Percentiles rank a stretch among this genome's conserved stretches.
Conservation (phyloP, 2,113 vertebrate genomes). For the Pangasianodon gigas region DNA sequence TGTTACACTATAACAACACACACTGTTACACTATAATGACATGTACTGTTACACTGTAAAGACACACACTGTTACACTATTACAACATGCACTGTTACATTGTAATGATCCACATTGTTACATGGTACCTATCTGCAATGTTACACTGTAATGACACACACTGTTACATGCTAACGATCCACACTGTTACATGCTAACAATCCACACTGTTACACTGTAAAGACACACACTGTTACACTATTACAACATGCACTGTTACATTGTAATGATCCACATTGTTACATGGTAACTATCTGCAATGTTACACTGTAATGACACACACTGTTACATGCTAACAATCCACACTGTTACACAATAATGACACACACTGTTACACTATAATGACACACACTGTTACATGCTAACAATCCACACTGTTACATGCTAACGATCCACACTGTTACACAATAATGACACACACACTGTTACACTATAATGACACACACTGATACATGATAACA, state of each 20-base stretch:
- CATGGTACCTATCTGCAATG: no score
- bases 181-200: no score
- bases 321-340: background rate
- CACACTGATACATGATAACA: no score
- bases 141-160: no score
- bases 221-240: no score
- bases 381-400: no score
- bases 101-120: background rate
- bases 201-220: no score
- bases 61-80: background rate
- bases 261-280: background rate
- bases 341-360: no score
- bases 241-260: background rate
- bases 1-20: background rate
- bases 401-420: background rate
- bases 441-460: no score
- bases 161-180: no score
- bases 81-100: background rate
- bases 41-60: background rate
- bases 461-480: background rate
- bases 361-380: no score
- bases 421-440: background rate
- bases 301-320: background rate
- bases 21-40: background rate
- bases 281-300: background rate